Base-by-base conservation (phyloP, 2,113 vertebrate genomes). In the Circaetus gallicus region DNA sequence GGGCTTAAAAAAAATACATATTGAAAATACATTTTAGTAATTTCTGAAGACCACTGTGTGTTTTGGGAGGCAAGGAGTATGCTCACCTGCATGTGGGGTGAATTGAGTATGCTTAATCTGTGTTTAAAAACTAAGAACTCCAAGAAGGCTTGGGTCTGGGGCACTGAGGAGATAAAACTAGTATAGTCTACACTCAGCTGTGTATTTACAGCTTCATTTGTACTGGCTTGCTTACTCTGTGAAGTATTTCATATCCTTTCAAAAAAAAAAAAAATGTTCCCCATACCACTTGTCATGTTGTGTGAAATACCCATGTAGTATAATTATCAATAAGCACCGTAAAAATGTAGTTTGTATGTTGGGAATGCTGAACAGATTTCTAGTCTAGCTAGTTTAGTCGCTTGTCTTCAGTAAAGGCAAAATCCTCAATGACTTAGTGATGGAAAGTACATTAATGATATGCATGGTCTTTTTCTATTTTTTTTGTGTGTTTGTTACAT, bases 161-260 rank as follows among this genome's bases (percentile, higher is more conserved):
- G 3, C 63, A 58, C 2, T 80, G 34, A 84, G 31, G 52, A 88
- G 58, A 29, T 50, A 82, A 82, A 95, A 73, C 7, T 79, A 72
- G 31, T 47, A 24, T 14, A 82, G 28, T 36, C n/a, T 93, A 43
- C 25, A 21, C 36, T 91, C 40, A 78, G 11, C 21, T 82, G 21
- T 89, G 53, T 89, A 70, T 95, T 84, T 76, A 76, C 24, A 92
- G 38, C 49, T 90, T 89, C 29, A 40, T 89, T 96, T 94, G 25
- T 74, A 67, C 47, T 81, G 50, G 5, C 55, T 91, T 74, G 34
- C 67, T 83, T 90, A 92, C 67, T 80, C 43, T 69, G 32, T 72
- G 15, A 56, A 59, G 13, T 62, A 80, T 79, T 71, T 95, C 10
- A 63, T 80, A 15, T 34, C 34, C 26, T 92, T 85, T 38, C 59